phyloP scores from a whole-genome alignment of 2,888 invertebrate genomes.

The Brachyopa scutellaris region DNA sequence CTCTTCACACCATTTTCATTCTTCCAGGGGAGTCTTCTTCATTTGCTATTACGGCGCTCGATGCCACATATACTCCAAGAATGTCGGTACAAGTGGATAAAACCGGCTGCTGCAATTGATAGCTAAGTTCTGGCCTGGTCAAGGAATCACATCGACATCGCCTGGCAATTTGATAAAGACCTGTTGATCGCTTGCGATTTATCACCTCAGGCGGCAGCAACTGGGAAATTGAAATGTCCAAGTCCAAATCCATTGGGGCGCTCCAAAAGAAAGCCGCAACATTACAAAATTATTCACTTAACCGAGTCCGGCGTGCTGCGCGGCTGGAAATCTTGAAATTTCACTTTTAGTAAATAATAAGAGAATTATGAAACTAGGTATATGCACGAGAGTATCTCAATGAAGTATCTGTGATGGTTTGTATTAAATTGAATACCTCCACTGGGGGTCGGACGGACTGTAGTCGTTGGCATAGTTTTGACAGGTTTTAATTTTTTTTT shows the following conservation, averaged over 20 bases:
- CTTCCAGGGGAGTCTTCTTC: conserved; percentile 42
- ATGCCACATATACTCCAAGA: conserved; percentile 4
- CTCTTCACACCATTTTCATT: conserved; percentile 54
- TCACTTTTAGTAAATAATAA: conserved; percentile 30
- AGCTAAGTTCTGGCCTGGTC: conserved; percentile 8
- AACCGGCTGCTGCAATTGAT: conserved; percentile 38
- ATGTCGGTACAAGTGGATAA: conserved; percentile 46
- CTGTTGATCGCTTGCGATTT: conserved; percentile 40
- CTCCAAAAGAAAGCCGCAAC: neutral
- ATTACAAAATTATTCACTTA: conserved; percentile 20
- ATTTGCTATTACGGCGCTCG: neutral
- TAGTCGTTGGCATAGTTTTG: conserved; percentile 39
- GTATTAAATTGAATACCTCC: neutral
- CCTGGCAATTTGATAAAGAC: conserved; percentile 40
- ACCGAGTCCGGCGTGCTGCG: neutral
- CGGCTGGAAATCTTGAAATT: conserved; percentile 42
- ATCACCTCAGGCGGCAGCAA: conserved; percentile 46
- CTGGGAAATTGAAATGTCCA: conserved; percentile 5
- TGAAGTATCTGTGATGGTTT: conserved; percentile 23
- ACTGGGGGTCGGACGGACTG: neutral
- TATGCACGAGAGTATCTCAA: neutral
- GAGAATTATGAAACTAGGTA: conserved; percentile 26
- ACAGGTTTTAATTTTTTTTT: conserved; percentile 8
- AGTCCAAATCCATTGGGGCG: neutral
- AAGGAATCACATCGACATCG: conserved; percentile 15